phyloP scores from a whole-genome alignment of 2,888 invertebrate species.

The Perdita meconis region DNA sequence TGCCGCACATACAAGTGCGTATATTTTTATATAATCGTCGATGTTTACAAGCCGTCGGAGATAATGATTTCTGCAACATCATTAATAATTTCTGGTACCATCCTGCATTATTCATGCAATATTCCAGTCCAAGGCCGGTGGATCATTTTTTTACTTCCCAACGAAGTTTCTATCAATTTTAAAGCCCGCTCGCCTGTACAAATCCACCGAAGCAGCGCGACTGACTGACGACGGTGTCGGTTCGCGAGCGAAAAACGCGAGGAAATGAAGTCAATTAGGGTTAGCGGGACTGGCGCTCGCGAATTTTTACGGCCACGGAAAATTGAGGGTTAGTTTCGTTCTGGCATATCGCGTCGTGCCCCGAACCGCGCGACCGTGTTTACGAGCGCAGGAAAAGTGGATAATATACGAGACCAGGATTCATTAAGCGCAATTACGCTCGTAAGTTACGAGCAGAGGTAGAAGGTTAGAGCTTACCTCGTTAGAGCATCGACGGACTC shows the following conservation, averaged over 20 bases:
- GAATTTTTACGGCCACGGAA: conserved; percentile 41
- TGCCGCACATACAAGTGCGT: too few relatives aligned
- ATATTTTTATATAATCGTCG: too few relatives aligned
- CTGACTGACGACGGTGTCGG: not conserved
- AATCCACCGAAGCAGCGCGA: conserved; percentile 9
- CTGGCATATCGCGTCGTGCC: not conserved
- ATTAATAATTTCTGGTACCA: too few relatives aligned
- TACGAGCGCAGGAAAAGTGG: conserved; percentile 36
- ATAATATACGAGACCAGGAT: conserved; percentile 34
- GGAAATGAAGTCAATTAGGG: conserved; percentile 47
- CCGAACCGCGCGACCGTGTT: conserved; percentile 13
- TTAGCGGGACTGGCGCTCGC: conserved; percentile 21
- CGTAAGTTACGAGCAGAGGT: conserved; percentile 32
- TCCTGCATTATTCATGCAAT: too few relatives aligned
- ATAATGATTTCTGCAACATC: too few relatives aligned
- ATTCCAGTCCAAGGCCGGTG: too few relatives aligned
- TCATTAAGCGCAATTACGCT: conserved; percentile 45
- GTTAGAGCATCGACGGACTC: not conserved
- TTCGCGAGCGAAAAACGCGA: conserved; percentile 15
- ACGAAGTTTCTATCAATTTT: not conserved
- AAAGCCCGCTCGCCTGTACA: not conserved
- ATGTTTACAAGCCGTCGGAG: too few relatives aligned
- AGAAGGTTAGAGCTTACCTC: conserved; percentile 21
- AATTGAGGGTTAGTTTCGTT: conserved; percentile 39
- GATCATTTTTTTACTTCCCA: too few relatives aligned